Percentiles rank a stretch among this genome's conserved stretches.
Conservation (phyloP, 2,888 invertebrate species). For the Aphidoletes aphidimyza region DNA sequence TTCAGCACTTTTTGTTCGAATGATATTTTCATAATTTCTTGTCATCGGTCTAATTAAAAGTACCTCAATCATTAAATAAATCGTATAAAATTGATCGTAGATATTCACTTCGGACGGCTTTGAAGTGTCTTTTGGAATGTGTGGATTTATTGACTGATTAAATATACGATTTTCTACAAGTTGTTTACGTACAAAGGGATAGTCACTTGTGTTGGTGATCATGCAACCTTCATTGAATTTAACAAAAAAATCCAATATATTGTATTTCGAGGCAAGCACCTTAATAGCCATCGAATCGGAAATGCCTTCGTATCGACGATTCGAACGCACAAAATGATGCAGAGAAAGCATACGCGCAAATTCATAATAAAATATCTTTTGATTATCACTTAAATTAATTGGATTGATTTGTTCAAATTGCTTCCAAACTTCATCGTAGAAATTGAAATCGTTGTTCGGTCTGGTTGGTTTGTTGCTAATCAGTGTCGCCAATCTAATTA, state of each 20-base stretch:
- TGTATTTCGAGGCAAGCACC: slow-evolving; percentile 37
- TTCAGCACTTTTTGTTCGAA: neutral
- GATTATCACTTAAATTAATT: neutral
- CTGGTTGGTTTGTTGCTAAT: slow-evolving; percentile 1
- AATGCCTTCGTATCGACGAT: neutral
- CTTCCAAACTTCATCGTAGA: neutral
- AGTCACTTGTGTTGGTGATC: neutral
- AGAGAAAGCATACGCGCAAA: neutral
- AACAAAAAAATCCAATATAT: slow-evolving; percentile 16
- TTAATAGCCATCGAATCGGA: neutral
- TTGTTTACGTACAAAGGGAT: neutral
- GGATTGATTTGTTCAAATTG: slow-evolving; percentile 3
- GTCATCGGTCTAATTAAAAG: neutral
- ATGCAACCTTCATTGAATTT: neutral
- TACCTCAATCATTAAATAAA: slow-evolving; percentile 17
- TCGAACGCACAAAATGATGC: neutral
- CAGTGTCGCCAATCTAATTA: neutral
- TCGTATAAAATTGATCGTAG: slow-evolving; percentile 43
- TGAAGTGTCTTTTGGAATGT: neutral
- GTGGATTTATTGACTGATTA: slow-evolving; percentile 11
- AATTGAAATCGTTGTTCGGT: slow-evolving; percentile 1
- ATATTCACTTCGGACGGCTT: slow-evolving; percentile 44
- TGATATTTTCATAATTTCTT: neutral
- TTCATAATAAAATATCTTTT: slow-evolving; percentile 23
- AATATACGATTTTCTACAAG: neutral